Evolutionary conservation across 2,888 invertebrate species (phyloP).

Genomic region (Caenorhabditis sinica): DNA sequence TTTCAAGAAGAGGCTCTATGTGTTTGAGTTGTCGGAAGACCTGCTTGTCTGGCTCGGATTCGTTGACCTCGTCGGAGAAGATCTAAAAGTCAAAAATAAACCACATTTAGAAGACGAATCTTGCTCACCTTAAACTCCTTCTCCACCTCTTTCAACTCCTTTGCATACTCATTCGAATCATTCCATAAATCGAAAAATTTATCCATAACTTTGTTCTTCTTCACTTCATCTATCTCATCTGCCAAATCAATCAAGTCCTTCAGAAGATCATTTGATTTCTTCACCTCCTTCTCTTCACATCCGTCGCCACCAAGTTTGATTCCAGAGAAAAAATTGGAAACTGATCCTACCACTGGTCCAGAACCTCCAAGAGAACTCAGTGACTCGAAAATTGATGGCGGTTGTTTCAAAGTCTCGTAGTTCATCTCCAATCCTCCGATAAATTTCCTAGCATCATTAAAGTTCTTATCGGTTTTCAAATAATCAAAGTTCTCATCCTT

Average conservation of each 20-base stretch:
- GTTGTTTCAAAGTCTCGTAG: background rate
- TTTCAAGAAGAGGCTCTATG: conserved; percentile 7
- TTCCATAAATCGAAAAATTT: background rate
- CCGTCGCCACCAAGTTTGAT: background rate
- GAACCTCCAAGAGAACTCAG: background rate
- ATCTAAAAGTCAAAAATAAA: no score
- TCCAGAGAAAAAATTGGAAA: background rate
- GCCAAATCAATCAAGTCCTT: background rate
- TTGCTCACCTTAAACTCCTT: background rate
- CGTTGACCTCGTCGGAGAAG: background rate
- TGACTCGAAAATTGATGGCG: background rate
- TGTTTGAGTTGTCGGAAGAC: background rate
- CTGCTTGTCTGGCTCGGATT: background rate
- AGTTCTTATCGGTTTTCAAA: background rate
- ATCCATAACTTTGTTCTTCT: conserved; percentile 1
- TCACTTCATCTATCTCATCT: background rate
- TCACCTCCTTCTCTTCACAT: background rate
- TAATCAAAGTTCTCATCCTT: background rate
- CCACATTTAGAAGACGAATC: no score
- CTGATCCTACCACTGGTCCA: background rate
- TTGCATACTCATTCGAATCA: background rate
- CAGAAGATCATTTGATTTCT: background rate
- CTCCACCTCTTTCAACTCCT: background rate
- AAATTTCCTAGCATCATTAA: background rate
- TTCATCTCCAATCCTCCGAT: background rate